phyloP scores from a whole-genome alignment of 2,113 vertebrate genomes.

The Vimba vimba region DNA sequence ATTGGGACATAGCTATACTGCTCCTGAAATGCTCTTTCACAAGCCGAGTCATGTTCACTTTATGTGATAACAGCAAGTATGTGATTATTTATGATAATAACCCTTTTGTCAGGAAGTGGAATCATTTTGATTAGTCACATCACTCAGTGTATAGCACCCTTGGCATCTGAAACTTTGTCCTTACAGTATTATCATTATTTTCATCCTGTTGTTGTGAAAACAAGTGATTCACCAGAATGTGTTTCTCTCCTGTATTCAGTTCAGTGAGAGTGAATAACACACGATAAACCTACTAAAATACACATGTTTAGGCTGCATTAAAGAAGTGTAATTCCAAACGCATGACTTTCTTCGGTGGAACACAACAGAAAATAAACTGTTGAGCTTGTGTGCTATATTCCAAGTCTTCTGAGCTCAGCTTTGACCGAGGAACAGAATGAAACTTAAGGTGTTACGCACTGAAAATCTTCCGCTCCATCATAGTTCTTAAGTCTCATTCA shows the following conservation, averaged over 20 bases:
- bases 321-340: no score
- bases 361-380: no score
- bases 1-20: no score
- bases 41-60: background rate
- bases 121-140: background rate
- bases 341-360: no score
- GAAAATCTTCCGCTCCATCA: background rate
- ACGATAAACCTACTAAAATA: no score
- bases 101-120: background rate
- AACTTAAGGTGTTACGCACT: no score
- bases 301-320: no score
- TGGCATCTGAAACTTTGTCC: background rate
- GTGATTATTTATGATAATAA: background rate
- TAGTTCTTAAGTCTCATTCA: background rate
- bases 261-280: no score
- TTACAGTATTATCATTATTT: background rate
- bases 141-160: background rate
- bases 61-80: background rate
- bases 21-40: background rate
- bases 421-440: no score
- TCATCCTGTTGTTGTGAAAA: background rate
- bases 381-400: no score
- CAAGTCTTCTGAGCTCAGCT: no score
- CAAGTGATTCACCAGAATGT: background rate
- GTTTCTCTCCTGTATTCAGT: background rate